These are phyloP conservation scores for Pelochelys cantorii DNA, from an alignment of 2,797 vertebrate genomes.

Conservation along the genomic window DNA sequence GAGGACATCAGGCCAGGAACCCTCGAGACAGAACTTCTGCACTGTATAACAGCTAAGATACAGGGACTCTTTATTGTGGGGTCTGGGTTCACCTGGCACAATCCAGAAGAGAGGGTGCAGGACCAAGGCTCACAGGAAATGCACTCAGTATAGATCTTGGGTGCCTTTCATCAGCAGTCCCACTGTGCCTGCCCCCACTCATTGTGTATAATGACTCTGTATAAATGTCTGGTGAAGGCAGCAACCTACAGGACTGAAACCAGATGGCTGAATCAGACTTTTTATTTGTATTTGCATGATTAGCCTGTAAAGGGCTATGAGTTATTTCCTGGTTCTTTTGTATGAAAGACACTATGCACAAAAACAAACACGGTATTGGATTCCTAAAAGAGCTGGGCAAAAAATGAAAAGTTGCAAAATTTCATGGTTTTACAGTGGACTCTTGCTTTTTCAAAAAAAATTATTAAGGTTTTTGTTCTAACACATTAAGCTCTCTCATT, in stretches of 20 bases:
- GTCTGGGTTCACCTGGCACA: background rate
- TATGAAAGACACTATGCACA: background rate
- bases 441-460: background rate
- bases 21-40: background rate
- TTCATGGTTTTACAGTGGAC: background rate
- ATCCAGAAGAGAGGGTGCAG: background rate
- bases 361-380: background rate
- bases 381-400: background rate
- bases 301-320: background rate
- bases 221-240: background rate
- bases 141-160: background rate
- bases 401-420: background rate
- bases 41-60: background rate
- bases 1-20: background rate
- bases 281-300: accelerated
- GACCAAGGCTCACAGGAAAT: background rate
- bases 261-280: background rate
- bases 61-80: accelerated
- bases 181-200: background rate
- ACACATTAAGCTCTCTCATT: background rate
- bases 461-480: background rate
- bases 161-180: background rate
- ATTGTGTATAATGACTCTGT: accelerated
- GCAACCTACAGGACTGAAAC: background rate
- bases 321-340: accelerated